These are phyloP conservation scores for Rallus limicola DNA, from an alignment of 2,113 vertebrate genomes.

Conservation along the genomic window DNA sequence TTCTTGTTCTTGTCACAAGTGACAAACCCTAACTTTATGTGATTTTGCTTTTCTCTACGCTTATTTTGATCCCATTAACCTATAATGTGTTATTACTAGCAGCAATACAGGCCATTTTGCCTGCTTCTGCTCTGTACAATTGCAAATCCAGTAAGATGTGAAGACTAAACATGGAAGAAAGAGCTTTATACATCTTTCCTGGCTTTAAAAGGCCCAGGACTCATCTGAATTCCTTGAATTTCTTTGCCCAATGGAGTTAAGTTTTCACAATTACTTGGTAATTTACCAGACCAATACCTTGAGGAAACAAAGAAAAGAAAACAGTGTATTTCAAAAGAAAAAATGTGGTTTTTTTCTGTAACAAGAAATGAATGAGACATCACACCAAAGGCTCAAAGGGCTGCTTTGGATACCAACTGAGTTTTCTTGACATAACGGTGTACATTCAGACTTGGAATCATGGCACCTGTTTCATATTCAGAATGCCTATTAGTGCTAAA, in stretches of 20 bases:
- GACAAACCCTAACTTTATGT: background rate
- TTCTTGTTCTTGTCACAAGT: background rate
- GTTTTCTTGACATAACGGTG: background rate
- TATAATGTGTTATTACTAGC: background rate
- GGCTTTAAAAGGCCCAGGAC: background rate
- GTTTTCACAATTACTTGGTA: background rate
- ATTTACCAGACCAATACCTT: background rate
- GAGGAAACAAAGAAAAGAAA: background rate
- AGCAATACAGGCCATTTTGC: background rate
- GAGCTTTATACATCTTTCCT: background rate
- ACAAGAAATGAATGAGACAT: background rate
- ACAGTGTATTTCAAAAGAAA: background rate
- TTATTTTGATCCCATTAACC: background rate
- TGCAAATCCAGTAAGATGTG: background rate
- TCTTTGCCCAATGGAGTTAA: background rate
- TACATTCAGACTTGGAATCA: background rate
- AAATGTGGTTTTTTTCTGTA: background rate
- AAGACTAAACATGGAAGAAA: background rate
- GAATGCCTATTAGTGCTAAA: background rate
- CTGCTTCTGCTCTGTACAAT: background rate
- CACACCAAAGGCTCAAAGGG: background rate
- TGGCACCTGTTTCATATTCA: background rate
- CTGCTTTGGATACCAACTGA: background rate
- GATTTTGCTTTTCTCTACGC: fast-evolving
- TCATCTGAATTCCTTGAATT: background rate